A percentile compares a stretch with the other conserved stretches of the same genome.
Conservation (phyloP, 2,888 invertebrate genomes). For the Ennomos fuscantarius region DNA sequence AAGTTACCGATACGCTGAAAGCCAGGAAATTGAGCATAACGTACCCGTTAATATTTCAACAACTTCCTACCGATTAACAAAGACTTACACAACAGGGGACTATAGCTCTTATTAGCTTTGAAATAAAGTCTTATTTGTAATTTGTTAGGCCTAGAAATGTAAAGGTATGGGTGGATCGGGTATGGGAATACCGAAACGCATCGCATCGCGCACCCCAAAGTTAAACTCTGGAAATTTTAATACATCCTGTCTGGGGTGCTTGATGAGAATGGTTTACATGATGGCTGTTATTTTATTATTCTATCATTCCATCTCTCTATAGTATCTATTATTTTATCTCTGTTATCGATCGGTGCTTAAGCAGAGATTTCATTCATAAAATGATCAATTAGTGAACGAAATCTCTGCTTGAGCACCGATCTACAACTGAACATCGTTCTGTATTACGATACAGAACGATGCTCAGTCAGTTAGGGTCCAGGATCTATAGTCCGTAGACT, state of each 20-base stretch:
- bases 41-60: constrained; percentile 80
- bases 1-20: constrained; percentile 77
- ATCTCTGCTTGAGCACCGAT: no score
- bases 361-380: no score
- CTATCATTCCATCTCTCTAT: no score
- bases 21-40: constrained; percentile 83
- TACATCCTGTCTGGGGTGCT: constrained; percentile 64
- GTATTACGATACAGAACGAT: no score
- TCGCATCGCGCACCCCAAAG: constrained; percentile 66
- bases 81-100: constrained; percentile 38
- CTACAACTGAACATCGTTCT: no score
- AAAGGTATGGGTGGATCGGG: constrained; percentile 40
- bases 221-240: constrained; percentile 76
- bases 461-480: no score
- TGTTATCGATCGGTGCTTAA: no score
- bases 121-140: constrained; percentile 45
- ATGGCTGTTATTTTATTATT: constrained; percentile 20
- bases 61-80: constrained; percentile 75
- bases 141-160: constrained; percentile 50
- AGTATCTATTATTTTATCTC: no score
- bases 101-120: constrained; percentile 36
- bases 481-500: no score
- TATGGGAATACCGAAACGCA: constrained; percentile 65
- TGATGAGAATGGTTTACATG: constrained; percentile 52
- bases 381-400: no score